These are phyloP conservation scores for Thunnus thynnus DNA, from an alignment of 2,113 vertebrate genomes.

Conservation along the genomic window DNA sequence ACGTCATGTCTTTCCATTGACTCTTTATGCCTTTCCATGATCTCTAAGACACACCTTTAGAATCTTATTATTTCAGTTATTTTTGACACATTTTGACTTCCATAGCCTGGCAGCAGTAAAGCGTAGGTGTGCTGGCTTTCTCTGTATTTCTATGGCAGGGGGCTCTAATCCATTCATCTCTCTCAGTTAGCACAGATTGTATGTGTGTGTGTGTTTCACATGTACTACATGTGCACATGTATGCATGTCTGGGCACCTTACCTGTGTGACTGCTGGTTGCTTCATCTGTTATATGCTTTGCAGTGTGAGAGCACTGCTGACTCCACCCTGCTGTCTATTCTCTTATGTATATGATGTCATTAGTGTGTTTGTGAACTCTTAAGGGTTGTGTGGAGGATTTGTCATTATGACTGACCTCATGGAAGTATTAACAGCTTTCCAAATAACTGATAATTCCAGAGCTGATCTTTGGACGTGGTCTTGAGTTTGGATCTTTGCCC, in stretches of 20 bases:
- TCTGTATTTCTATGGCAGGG: neutral
- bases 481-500: constrained; percentile 18
- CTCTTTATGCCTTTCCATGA: neutral
- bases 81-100: neutral
- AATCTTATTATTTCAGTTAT: neutral
- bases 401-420: constrained; percentile 5
- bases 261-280: constrained; percentile 14
- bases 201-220: neutral
- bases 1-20: neutral
- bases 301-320: neutral
- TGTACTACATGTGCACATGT: neutral
- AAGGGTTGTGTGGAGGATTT: neutral
- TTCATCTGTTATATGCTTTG: neutral
- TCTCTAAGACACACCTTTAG: neutral
- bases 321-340: neutral
- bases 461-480: constrained; percentile 26
- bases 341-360: neutral
- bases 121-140: neutral
- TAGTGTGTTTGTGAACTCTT: neutral
- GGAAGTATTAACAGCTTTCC: constrained; percentile 7
- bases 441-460: neutral
- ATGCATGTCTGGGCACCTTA: neutral
- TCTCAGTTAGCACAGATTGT: constrained; percentile 42
- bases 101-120: neutral
- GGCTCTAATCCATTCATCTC: constrained; percentile 59